Base-by-base conservation (phyloP, 2,113 vertebrate species). In the Ranitomeya imitator region DNA sequence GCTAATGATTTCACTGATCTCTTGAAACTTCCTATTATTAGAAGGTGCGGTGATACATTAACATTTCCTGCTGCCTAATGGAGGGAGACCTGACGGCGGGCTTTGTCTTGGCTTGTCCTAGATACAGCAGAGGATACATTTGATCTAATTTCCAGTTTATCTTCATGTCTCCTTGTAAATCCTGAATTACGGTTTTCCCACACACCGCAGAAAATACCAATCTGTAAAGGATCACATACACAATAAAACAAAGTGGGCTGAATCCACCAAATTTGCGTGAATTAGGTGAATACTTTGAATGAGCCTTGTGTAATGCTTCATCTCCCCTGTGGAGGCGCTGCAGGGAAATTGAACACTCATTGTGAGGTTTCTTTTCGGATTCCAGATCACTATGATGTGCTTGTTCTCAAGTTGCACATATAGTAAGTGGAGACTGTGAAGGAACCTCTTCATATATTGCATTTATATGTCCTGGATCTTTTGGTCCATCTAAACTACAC, bases 21-120 rank as follows among this genome's bases (percentile, higher is more conserved):
- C 65, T 45, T 1, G 61, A 67, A 69, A 69, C 45, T 2, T 54
- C 45, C 21, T 51, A 52, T 69, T 54, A 54, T 69, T 16, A 23
- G 45, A 83, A 83, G 73, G 73, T 86, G 85, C 31, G 73, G 85
- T 52, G 21, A 67, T 57, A 71, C 67, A 74, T 78, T 54, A 86
- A 54, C 85, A 78, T 86, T 54, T 63, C 74, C 59, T 79, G 85
- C 73, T 23, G n/a, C 14, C 59, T 85, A 23, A 61, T 76, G 74
- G 61, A 59, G 78, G 7, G 26, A 4, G n/a, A 74, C 23, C 31
- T 52, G 21, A 26, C 65, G 8, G 61, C 54, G 59, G 54, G 31
- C 45, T 11, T 26, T 86, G 85, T 65, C 59, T 16, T 54, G 74
- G 59, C 85, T 65, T 79, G 85, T 86, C 37, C 12, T 37, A 12